These are phyloP conservation scores for Pedionomus torquatus DNA, from an alignment of 2,113 vertebrate genomes.

Conservation along the genomic window DNA sequence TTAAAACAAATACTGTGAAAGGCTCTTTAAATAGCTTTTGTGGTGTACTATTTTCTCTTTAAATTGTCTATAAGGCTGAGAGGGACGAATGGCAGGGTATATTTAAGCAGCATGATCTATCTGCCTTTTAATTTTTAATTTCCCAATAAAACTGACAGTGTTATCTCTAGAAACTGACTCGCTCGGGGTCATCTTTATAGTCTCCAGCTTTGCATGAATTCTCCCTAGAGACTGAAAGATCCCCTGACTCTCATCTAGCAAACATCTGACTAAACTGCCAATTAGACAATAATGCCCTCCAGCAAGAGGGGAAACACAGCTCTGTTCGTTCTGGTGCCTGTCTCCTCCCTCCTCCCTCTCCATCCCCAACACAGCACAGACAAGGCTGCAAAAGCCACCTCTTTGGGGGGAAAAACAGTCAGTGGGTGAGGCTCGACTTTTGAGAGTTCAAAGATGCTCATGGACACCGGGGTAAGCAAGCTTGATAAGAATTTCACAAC, in stretches of 20 bases:
- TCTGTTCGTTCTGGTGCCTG: background rate
- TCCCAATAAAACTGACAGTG: background rate
- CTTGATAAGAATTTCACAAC: background rate
- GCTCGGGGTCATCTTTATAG: conserved; percentile 49
- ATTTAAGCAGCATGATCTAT: conserved; percentile 21
- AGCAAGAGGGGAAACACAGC: background rate
- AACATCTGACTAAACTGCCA: conserved; percentile 64
- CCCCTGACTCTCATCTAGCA: conserved; percentile 53
- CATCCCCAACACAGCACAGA: background rate
- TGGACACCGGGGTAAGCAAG: background rate
- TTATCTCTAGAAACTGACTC: conserved; percentile 38
- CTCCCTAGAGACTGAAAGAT: conserved; percentile 38
- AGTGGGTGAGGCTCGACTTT: background rate
- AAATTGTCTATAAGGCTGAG: background rate
- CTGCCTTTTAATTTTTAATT: conserved; percentile 61
- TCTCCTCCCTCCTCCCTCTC: background rate
- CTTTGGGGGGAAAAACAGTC: background rate
- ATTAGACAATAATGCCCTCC: conserved; percentile 33
- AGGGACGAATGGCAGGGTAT: background rate
- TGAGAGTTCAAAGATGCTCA: background rate
- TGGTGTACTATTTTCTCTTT: background rate
- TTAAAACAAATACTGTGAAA: background rate
- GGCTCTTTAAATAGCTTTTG: background rate
- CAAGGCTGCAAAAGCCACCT: background rate
- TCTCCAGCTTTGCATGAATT: conserved; percentile 45